Percentiles rank a stretch among this genome's conserved stretches.
phyloP scores from a whole-genome alignment of 2,113 vertebrate species.

The Tyrannus savana region DNA sequence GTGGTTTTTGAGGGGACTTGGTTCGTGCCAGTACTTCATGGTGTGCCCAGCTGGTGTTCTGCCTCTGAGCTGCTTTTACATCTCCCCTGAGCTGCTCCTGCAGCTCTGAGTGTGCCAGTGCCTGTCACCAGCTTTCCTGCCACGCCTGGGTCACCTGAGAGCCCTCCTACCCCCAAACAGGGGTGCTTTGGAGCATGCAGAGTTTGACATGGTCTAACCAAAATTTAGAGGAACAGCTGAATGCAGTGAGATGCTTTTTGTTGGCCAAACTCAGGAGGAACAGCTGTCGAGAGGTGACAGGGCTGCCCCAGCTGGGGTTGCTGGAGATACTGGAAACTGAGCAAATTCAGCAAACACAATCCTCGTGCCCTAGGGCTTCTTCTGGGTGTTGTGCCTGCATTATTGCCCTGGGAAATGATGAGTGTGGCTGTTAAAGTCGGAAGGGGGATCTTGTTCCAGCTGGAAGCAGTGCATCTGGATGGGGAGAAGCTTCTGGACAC shows the following conservation, averaged over 20 bases:
- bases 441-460: neutral
- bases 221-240: neutral
- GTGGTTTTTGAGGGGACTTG: neutral
- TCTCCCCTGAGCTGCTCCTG: neutral
- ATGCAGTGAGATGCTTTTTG: neutral
- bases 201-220: neutral
- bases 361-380: neutral
- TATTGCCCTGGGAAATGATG: neutral
- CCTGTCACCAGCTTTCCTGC: neutral
- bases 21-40: neutral
- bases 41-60: neutral
- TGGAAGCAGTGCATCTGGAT: neutral
- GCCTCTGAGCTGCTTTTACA: neutral
- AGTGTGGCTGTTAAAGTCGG: neutral
- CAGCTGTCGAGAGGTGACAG: neutral
- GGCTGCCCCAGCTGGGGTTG: neutral
- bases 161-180: accelerated
- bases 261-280: neutral
- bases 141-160: neutral
- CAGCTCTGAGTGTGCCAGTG: neutral
- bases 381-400: neutral
- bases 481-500: neutral
- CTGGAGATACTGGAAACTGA: neutral
- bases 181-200: neutral
- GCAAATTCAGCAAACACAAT: neutral